A percentile compares a stretch with the other conserved stretches of the same genome.
These are phyloP conservation scores for Vespertilio murinus DNA, from an alignment of 2,797 vertebrate genomes.

Conservation along the genomic window DNA sequence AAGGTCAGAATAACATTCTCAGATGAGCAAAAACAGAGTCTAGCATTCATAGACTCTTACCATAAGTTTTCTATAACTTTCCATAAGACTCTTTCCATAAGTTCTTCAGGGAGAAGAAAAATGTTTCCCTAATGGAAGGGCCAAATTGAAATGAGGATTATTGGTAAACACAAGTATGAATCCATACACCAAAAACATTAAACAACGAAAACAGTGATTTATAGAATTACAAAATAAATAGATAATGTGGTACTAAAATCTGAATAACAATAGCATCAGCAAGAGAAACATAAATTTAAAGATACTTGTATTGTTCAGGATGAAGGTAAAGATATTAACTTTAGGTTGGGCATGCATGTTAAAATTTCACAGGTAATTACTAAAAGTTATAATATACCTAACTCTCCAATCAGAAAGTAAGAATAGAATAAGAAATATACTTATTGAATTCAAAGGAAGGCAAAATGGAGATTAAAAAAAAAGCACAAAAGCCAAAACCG, in stretches of 20 bases:
- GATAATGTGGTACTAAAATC: not conserved
- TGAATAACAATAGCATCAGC: not conserved
- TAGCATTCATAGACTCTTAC: not conserved
- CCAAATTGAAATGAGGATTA: not conserved
- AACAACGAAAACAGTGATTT: not conserved
- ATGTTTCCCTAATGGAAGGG: not conserved
- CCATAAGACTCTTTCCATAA: too few species aligned
- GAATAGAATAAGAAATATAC: not conserved
- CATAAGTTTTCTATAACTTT: not conserved
- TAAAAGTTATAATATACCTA: not conserved
- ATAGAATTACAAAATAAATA: not conserved
- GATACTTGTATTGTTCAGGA: not conserved
- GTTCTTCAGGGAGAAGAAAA: not conserved
- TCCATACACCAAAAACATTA: not conserved
- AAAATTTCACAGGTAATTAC: conserved; percentile 29
- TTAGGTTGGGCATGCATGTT: not conserved
- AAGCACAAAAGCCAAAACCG: conserved; percentile 1
- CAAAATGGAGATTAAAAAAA: not conserved
- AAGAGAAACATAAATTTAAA: not conserved
- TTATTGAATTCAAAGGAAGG: not conserved
- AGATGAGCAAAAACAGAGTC: conserved; percentile 11
- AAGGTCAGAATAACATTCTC: conserved; percentile 29
- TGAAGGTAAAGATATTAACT: not conserved
- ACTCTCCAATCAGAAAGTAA: conserved; percentile 9
- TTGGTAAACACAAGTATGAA: not conserved